A percentile compares a stretch with the other conserved stretches of the same genome.
Evolutionary conservation across 2,888 invertebrate genomes (phyloP).

Genomic region (Ditula angustiorana): DNA sequence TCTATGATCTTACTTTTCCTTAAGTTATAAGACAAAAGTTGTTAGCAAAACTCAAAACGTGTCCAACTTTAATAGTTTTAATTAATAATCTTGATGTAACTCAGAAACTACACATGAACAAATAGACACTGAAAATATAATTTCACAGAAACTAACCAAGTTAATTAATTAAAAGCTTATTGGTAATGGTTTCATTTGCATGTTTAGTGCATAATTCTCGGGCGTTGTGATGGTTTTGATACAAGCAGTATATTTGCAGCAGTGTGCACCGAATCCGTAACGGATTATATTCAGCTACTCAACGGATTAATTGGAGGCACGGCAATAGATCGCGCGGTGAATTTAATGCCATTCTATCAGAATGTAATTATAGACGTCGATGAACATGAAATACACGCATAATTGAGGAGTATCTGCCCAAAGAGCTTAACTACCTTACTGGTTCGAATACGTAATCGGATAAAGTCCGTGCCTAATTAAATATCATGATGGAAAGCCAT

Average conservation of each 20-base stretch:
- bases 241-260: slow-evolving; percentile 43
- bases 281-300: slow-evolving; percentile 74
- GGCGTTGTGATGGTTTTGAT: slow-evolving; percentile 51
- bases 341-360: slow-evolving; percentile 78
- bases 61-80: neutral
- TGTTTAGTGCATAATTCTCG: slow-evolving; percentile 37
- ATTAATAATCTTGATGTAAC: neutral
- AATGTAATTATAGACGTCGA: slow-evolving; percentile 81
- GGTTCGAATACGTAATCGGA: slow-evolving; percentile 58
- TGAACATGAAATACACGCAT: slow-evolving; percentile 78
- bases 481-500: neutral
- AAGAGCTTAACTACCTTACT: neutral
- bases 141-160: neutral
- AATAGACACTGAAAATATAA: neutral
- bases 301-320: slow-evolving; percentile 80
- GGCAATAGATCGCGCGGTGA: slow-evolving; percentile 69
- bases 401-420: slow-evolving; percentile 53
- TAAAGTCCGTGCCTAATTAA: slow-evolving; percentile 23
- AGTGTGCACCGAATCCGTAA: slow-evolving; percentile 55
- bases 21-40: neutral
- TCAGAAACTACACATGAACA: neutral
- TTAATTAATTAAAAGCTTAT: slow-evolving; percentile 4
- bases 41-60: neutral
- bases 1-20: neutral
- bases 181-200: neutral